Percentiles rank a stretch among this genome's conserved stretches.
phyloP scores from a whole-genome alignment of 2,888 invertebrate genomes.

The Nomada lathburiana region DNA sequence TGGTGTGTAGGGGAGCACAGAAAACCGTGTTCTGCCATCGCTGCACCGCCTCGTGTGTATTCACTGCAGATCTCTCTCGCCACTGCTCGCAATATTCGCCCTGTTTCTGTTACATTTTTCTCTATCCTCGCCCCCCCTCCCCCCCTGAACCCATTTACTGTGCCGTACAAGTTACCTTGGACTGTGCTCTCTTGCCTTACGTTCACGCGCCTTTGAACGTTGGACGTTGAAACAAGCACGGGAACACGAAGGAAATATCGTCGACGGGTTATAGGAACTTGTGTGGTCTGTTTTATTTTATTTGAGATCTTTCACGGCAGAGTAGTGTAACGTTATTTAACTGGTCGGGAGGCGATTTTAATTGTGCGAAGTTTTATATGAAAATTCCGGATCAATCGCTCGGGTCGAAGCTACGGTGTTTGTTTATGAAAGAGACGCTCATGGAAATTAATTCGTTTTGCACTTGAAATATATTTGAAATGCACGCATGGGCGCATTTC shows the following conservation, averaged over 20 bases:
- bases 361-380: no score
- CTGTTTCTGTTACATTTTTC: conserved; percentile 64
- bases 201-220: conserved; percentile 61
- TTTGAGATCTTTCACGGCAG: background rate
- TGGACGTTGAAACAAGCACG: conserved; percentile 49
- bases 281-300: background rate
- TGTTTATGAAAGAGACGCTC: no score
- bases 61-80: conserved; percentile 74
- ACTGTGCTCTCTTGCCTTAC: conserved; percentile 71
- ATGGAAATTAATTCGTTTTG: no score
- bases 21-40: conserved; percentile 75
- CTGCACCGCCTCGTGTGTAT: conserved; percentile 81
- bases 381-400: no score
- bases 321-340: no score
- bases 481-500: no score
- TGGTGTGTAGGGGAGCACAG: conserved; percentile 78
- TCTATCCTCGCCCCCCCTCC: conserved; percentile 18
- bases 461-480: no score
- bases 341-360: no score
- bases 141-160: background rate
- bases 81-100: conserved; percentile 70
- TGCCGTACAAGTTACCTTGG: background rate
- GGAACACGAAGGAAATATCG: conserved; percentile 29
- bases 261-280: background rate
- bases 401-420: no score